Evolutionary conservation across 2,797 vertebrate species (phyloP).

Genomic region (Crenichthys baileyi): DNA sequence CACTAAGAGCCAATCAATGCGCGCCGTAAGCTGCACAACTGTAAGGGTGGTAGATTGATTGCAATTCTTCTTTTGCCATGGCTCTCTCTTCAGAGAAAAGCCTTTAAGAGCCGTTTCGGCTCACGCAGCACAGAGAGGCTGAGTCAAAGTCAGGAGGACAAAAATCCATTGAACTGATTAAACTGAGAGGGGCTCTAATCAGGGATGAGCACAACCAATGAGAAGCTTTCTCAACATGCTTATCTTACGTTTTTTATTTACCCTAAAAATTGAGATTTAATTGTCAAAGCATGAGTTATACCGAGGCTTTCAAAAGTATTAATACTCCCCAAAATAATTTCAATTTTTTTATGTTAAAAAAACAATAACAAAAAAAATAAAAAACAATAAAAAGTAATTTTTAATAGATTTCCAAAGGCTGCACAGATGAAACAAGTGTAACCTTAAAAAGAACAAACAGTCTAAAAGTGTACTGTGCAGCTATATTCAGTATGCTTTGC

Average conservation of each 20-base stretch:
- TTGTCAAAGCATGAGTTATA: neutral
- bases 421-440: neutral
- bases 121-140: slow-evolving; percentile 26
- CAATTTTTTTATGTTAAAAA: neutral
- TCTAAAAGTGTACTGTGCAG: neutral
- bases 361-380: neutral
- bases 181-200: slow-evolving; percentile 22
- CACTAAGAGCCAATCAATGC: slow-evolving; percentile 25
- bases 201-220: slow-evolving; percentile 3
- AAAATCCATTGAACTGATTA: slow-evolving; percentile 37
- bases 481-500: neutral
- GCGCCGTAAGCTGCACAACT: slow-evolving; percentile 36
- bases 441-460: neutral
- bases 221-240: neutral
- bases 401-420: neutral
- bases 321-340: neutral
- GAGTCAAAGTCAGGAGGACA: slow-evolving; percentile 27
- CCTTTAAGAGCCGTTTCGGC: slow-evolving; percentile 47
- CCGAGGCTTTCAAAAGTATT: neutral
- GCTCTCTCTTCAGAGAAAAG: slow-evolving; percentile 41
- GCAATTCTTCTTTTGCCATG: slow-evolving; percentile 29
- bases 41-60: slow-evolving; percentile 40
- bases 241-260: neutral
- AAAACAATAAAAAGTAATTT: neutral
- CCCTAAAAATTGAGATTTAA: neutral